Conservation (phyloP, 1,140 invertebrate genomes). For the Augochlora pura region DNA sequence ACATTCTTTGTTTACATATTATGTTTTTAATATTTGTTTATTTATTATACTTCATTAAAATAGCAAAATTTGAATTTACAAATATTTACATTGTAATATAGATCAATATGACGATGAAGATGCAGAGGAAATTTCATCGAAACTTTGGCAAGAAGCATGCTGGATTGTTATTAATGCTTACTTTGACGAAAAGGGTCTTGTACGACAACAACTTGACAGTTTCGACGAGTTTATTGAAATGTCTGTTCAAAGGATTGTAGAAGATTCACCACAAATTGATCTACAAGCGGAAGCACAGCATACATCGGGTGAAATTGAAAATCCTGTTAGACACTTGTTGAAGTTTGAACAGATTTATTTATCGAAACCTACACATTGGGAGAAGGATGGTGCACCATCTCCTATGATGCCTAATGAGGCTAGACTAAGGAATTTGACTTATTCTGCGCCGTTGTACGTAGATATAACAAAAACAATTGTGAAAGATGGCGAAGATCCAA, state of each 20-base stretch:
- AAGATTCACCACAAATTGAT: slow-evolving; percentile 98
- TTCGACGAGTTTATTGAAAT: slow-evolving; percentile 99
- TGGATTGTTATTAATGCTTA: slow-evolving; percentile 99
- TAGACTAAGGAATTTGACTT: slow-evolving; percentile 91
- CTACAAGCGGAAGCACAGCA: slow-evolving; percentile 98
- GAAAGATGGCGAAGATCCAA: slow-evolving; percentile 93
- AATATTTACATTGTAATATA: slow-evolving; percentile 51
- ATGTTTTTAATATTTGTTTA: neutral
- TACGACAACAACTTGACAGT: slow-evolving; percentile 98
- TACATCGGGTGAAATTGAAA: slow-evolving; percentile 94
- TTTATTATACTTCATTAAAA: neutral
- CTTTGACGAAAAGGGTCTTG: slow-evolving; percentile 99
- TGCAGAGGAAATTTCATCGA: slow-evolving; percentile 94
- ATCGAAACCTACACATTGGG: slow-evolving; percentile 99
- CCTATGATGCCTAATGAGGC: slow-evolving; percentile 99
- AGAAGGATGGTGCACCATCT: slow-evolving; percentile 98
- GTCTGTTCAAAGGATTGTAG: slow-evolving; percentile 99
- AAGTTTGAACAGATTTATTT: slow-evolving; percentile 99
- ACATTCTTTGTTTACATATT: neutral
- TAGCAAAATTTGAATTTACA: neutral
- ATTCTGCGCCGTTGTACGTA: slow-evolving; percentile 98
- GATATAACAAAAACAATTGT: slow-evolving; percentile 98
- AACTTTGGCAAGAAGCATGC: slow-evolving; percentile 99
- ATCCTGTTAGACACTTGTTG: slow-evolving; percentile 92
- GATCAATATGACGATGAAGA: slow-evolving; percentile 89